phyloP scores from a whole-genome alignment of 1,140 invertebrate species.

The Camponotus vicinus region DNA sequence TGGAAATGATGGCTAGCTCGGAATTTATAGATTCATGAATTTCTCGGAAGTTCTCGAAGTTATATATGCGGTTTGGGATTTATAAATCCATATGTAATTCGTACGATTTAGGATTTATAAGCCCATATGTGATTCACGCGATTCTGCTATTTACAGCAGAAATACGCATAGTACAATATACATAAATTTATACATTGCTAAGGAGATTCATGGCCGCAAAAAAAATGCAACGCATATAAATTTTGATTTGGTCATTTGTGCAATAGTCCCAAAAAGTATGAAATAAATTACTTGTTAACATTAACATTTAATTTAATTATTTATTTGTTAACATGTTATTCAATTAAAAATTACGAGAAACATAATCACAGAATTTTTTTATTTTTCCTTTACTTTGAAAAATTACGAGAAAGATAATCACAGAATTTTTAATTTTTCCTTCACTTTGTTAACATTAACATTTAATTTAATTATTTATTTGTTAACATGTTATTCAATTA shows the following conservation, averaged over 20 bases:
- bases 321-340: no score
- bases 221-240: slow-evolving; percentile 1
- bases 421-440: no score
- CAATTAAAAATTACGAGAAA: no score
- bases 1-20: slow-evolving; percentile 1
- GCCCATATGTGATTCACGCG: slow-evolving; percentile 18
- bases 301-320: no score
- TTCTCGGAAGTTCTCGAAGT: slow-evolving; percentile 19
- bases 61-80: slow-evolving; percentile 36
- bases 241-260: slow-evolving; percentile 9
- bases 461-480: no score
- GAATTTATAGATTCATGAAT: slow-evolving; percentile 60
- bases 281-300: neutral
- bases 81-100: slow-evolving; percentile 55
- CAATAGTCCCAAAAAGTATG: neutral
- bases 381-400: no score
- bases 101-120: slow-evolving; percentile 17
- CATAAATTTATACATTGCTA: slow-evolving; percentile 15
- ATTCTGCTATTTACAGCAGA: neutral
- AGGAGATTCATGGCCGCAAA: slow-evolving; percentile 32
- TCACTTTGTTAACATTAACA: no score
- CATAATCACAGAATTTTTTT: no score
- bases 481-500: no score
- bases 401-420: no score
- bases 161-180: slow-evolving; percentile 15